Evolutionary conservation across 2,888 invertebrate species (phyloP), one percentile per base, ranked within the genome.

Genomic region (Gortyna flavago): DNA sequence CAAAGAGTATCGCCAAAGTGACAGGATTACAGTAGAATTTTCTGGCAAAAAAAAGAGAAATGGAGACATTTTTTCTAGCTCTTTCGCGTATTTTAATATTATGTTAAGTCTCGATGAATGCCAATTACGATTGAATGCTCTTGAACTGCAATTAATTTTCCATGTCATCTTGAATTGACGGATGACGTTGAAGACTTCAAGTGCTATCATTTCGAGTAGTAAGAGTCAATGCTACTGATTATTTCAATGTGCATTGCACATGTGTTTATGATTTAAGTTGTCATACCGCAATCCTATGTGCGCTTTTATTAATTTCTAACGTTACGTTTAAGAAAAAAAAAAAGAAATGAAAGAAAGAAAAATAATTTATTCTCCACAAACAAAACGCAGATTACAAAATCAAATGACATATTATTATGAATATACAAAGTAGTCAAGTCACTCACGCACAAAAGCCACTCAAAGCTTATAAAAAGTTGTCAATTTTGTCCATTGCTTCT

Each of bases 91-190:
- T 25, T 11, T 18, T 16, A 38, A 18, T 11, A 18, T 21, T 11
- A 18, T 21, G 7, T 66, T n/a, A 18, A n/a, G 16, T 62, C 25
- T 75, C 6, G 9, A 6, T 51, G 9, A 44, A 35, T 9, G 29
- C 9, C 38, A 65, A 32, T 48, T 79, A 44, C 29, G 41, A 62
- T n/a, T 61, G 16, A 32, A 57, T 59, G 67, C 48, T 81, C 57
- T 82, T 69, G 68, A 72, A 72, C 51, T 64, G 85, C 48, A 83
- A 84, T 83, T 81, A 72, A 84, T 83, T 65, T 57, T 66, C 69
- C 62, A 35, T 62, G 59, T 68, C 74, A 44, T 64, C 44, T 70
- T 35, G 32, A 21, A 72, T 80, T 75, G 85, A 80, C 62, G 51
- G 80, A 80, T 72, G 79, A 72, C 64, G 59, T 62, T 62, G 59